Base-by-base conservation (phyloP, 2,113 vertebrate species). In the Lichenostomus cassidix region DNA sequence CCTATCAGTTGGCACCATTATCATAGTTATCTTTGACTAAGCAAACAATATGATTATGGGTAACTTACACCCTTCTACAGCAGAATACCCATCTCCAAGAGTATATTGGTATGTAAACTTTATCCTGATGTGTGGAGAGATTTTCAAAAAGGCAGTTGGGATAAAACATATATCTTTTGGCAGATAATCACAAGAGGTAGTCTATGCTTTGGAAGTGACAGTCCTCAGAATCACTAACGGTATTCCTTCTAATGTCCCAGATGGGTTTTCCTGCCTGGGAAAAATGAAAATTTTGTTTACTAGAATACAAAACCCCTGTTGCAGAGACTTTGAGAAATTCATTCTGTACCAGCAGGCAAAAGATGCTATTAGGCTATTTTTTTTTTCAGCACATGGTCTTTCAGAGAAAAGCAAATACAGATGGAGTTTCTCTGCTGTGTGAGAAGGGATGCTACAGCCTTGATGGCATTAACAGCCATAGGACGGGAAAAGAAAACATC, bases 381-480 rank as follows among this genome's bases (percentile, higher is more conserved):
- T 56, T 69, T 67, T 53, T 89, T 28, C 62, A 78, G 35, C 16
- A 87, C 6, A 7, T 0, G 1, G 8, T 9, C 56, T 80, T 81
- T 90, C 42, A 81, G 44, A 78, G 35, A 42, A 60, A 67, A 88
- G n/a, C 53, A 83, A 74, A 83, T 13, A 55, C 10, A 83, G 31
- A 41, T 3, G 68, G 31, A 63, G 50, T 60, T 78, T 64, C 56
- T 89, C 28, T 75, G 53, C 25, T 59, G 33, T 47, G 19, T 5
- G n/a, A 50, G 33, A 70, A 86, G 17, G 44, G 80, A 81, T 84
- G 17, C 47, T 71, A 12, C 1, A 74, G 56, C 13, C 41, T 21
- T 0, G 0, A 29, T 10, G 18, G 39, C 49, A 39, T 37, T 53
- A 63, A 64, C 27, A 53, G 17, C 12, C 1, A 0, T 1, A 50